Evolutionary conservation across 2,888 invertebrate species (phyloP).

Genomic region (Drosophila demipolita): DNA sequence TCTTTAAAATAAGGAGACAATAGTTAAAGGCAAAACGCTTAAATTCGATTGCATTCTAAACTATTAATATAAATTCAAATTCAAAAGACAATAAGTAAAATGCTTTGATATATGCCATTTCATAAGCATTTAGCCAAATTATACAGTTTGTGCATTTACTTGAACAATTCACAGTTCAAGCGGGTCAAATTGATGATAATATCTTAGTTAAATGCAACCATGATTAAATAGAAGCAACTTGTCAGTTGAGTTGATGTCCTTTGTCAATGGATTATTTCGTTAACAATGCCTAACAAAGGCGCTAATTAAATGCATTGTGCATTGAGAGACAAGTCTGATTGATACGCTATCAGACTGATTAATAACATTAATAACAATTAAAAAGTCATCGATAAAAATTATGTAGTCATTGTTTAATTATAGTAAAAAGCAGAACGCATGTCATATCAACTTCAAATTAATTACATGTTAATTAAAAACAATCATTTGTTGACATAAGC

Average conservation of each 20-base stretch:
- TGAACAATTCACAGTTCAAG: neutral
- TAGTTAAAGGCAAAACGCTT: neutral
- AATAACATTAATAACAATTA: conserved; percentile 12
- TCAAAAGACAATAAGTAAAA: too few species aligned
- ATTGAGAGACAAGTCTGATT: neutral
- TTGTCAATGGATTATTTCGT: neutral
- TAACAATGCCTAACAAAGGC: neutral
- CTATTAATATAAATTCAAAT: too few species aligned
- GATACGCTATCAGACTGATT: conserved; percentile 7
- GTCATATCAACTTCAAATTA: conserved; percentile 42
- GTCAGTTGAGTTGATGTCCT: neutral
- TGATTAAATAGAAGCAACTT: neutral
- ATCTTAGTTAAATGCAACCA: neutral
- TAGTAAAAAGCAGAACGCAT: conserved; percentile 11
- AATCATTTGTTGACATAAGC: conserved; percentile 32
- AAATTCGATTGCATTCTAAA: neutral
- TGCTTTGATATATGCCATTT: too few species aligned
- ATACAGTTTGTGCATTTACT: neutral
- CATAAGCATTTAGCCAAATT: neutral
- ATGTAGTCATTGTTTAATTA: conserved; percentile 12
- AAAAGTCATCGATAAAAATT: neutral
- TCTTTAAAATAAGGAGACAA: neutral
- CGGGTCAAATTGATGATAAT: neutral
- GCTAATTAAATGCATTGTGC: conserved; percentile 24
- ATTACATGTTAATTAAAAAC: conserved; percentile 59